These are phyloP conservation scores for Archilochus colubris DNA, from an alignment of 2,113 vertebrate species.

Conservation along the genomic window DNA sequence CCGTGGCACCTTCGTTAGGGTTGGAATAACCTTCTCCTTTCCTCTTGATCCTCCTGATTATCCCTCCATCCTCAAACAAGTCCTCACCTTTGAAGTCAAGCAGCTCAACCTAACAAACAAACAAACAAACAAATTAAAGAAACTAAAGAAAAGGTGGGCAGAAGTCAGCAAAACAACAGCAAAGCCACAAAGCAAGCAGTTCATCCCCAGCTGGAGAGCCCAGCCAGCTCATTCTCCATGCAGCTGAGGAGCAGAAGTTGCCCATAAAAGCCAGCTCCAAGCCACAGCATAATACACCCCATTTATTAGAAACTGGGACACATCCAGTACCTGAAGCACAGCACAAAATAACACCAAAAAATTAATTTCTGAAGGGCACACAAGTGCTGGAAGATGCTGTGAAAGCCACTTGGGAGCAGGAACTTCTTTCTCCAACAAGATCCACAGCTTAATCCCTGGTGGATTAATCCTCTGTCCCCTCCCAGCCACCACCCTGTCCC, in stretches of 20 bases:
- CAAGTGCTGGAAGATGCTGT: constrained; percentile 37
- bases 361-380: constrained; percentile 13
- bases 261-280: constrained; percentile 45
- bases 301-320: constrained; percentile 47
- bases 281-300: constrained; percentile 5
- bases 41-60: constrained; percentile 90
- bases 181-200: constrained; percentile 38
- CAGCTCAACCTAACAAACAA: constrained; percentile 85
- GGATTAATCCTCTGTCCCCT: background rate
- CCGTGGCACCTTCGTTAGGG: constrained; percentile 90
- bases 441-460: background rate
- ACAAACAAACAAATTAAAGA: background rate
- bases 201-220: constrained; percentile 20
- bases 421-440: background rate
- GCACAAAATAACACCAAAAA: constrained; percentile 42
- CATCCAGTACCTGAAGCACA: constrained; percentile 50
- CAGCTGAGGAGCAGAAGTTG: constrained; percentile 48
- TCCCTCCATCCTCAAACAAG: constrained; percentile 90
- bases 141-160: background rate
- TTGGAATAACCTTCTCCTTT: constrained; percentile 92
- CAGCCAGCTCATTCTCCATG: constrained; percentile 18
- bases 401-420: background rate
- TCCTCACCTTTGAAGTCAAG: constrained; percentile 91
- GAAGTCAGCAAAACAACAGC: background rate
- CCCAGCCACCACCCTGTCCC: background rate